Percentiles rank a stretch among this genome's conserved stretches.
Evolutionary conservation across 2,113 vertebrate genomes (phyloP).

Genomic region (Rhinopomastus cyanomelas): DNA sequence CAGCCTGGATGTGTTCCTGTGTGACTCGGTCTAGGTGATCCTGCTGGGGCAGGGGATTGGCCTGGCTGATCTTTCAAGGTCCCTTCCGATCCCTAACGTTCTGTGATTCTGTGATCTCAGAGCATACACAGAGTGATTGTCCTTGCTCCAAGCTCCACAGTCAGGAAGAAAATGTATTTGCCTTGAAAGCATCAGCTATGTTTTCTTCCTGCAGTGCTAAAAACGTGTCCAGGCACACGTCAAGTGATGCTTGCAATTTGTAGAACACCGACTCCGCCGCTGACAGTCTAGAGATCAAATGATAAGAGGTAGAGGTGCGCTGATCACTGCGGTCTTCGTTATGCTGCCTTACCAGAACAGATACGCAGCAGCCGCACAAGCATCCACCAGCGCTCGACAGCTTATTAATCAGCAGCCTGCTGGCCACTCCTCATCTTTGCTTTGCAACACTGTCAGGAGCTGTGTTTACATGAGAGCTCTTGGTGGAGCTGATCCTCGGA

Average conservation of each 20-base stretch:
- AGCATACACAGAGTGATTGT: not conserved
- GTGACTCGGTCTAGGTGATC: no score
- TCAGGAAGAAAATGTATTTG: slow-evolving; percentile 6
- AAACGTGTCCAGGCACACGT: not conserved
- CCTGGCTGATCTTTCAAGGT: no score
- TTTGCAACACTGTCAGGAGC: not conserved
- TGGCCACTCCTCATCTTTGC: not conserved
- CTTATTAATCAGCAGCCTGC: slow-evolving; percentile 54
- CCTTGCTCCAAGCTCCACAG: not conserved
- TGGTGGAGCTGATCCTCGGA: not conserved
- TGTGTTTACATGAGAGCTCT: slow-evolving; percentile 11
- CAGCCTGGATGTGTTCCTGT: no score
- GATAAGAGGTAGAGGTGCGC: not conserved
- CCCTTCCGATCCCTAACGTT: no score
- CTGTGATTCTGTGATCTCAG: no score
- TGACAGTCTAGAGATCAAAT: not conserved
- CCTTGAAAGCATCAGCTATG: not conserved
- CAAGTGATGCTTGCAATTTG: not conserved
- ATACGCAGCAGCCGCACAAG: not conserved
- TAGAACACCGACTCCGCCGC: not conserved
- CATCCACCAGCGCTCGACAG: not conserved
- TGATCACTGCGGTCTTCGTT: not conserved
- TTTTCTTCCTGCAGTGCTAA: not conserved
- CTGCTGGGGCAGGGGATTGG: no score
- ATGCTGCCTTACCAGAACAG: not conserved